A percentile compares a stretch with the other conserved stretches of the same genome.
phyloP scores from a whole-genome alignment of 2,888 invertebrate species.

The Drepanosiphum platanoidis region DNA sequence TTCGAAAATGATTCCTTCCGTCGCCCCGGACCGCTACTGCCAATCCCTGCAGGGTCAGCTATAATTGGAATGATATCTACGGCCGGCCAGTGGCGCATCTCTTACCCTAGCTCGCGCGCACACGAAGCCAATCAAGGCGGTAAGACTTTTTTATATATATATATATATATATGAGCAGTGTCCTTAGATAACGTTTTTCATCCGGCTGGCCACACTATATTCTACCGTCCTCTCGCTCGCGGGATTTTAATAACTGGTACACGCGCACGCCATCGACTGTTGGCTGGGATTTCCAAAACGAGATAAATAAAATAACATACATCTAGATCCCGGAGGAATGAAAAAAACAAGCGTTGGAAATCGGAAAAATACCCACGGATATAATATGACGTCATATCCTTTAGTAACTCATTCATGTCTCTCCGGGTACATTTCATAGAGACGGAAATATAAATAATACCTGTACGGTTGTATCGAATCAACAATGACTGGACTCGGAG shows the following conservation, averaged over 20 bases:
- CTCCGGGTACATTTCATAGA: no score
- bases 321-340: no score
- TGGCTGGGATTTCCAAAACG: neutral
- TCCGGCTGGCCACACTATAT: slow-evolving; percentile 1
- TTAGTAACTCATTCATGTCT: no score
- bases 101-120: neutral
- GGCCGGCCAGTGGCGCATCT: slow-evolving; percentile 22
- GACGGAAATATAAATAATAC: no score
- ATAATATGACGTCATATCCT: no score
- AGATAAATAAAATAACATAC: slow-evolving; percentile 25
- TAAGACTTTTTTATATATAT: slow-evolving; percentile 25
- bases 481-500: no score
- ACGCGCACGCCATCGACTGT: neutral
- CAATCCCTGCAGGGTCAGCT: slow-evolving; percentile 42
- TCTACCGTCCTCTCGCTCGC: neutral
- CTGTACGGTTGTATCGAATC: no score
- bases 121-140: slow-evolving; percentile 47
- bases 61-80: slow-evolving; percentile 60
- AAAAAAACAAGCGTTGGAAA: no score
- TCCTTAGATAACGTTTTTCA: neutral
- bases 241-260: neutral
- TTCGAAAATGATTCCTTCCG: slow-evolving; percentile 30
- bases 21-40: neutral
- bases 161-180: neutral
- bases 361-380: no score